Base-by-base conservation (phyloP, 2,888 invertebrate species). In the Microchrysa polita region DNA sequence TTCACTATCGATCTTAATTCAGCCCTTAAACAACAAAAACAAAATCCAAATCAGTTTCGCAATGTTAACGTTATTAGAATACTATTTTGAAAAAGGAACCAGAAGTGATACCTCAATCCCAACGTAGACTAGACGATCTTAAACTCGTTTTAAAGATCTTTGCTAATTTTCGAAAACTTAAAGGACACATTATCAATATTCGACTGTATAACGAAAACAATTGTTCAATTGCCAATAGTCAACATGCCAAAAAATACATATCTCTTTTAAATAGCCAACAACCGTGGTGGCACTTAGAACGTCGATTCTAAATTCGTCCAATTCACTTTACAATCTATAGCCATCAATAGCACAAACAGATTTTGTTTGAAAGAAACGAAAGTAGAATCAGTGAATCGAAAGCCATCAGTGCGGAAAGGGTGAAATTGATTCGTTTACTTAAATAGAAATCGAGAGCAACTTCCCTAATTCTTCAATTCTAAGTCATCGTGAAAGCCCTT, bases 361-460 rank as follows among this genome's bases (percentile, higher is more conserved):
- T 18, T 57, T 34, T 44, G 27, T 55, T 69, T 34, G 48, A 65
- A 61, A 23, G 52, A n/a, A n/a, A 67, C 27, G 67, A 67, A 67
- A 67, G 52, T 55, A 22, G 55, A 69, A 20, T 52, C 48, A 55
- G 18, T 69, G 18, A 18, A 18, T 55, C 53, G 18, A 27, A 16
- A 12, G 42, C 5, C 42, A 16, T 67, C 16, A 42, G 34, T 20
- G 53, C 12, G 10, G n/a, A n/a, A 27, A 18, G 23, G 23, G 14
- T 18, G 61, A 16, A 1, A 9, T 61, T 61, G 10, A 40, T 20
- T 48, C 18, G 57, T 5, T 34, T 73, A 23, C 63, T 65, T 73
- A 23, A 44, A 67, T n/a, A 57, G 16, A 59, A 73, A 48, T 55
- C 34, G n/a, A 63, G 63, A 59, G 63, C 53, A 52, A 55, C 65